Base-by-base conservation (phyloP, 2,797 vertebrate species). In the Paedocypris micromegethes region DNA sequence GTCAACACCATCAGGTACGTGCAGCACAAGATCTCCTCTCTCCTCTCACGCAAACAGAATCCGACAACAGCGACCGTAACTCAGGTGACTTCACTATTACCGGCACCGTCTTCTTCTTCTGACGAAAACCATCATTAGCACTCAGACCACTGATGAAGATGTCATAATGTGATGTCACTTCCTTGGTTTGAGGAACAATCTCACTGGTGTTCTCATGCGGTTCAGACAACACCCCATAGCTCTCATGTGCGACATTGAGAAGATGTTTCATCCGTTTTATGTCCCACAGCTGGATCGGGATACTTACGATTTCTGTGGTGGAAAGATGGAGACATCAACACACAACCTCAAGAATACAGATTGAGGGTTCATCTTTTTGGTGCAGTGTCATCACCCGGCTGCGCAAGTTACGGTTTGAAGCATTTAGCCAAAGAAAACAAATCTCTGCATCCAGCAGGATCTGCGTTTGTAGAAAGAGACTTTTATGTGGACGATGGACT, bases 371-470 rank as follows among this genome's bases (percentile, higher is more conserved):
- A 51, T n/a, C 49, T 51, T 4, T 37, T 54, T 54, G 52, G 38
- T 7, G 6, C 52, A 39, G 9, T 4, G 1, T 54, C 52, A 8
- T 54, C 52, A 6, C 23, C 23, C 9, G 51, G 51, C 7, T 53
- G 51, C 38, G 51, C 51, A 3, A 51, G 23, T 23, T 23, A 51
- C 23, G 49, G 8, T 2, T 5, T 51, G 1, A 51, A 53, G 38
- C 23, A 53, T 53, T 23, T 38, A 38, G 51, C 51, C 23, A 53
- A 53, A 38, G 51, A 53, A 37, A 53, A 53, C 51, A 53, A 37
- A 6, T 37, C n/a, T 39, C 4, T 6, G 6, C 38, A 37, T 37
- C 51, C 9, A 53, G 9, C 38, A 5, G 23, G 51, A 9, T 53
- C 51, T 3, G 9, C 6, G 23, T 53, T 53, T 3, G 4, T 53